These are phyloP conservation scores for Trichonephila clavata DNA, from an alignment of 1,140 invertebrate species.

Conservation along the genomic window DNA sequence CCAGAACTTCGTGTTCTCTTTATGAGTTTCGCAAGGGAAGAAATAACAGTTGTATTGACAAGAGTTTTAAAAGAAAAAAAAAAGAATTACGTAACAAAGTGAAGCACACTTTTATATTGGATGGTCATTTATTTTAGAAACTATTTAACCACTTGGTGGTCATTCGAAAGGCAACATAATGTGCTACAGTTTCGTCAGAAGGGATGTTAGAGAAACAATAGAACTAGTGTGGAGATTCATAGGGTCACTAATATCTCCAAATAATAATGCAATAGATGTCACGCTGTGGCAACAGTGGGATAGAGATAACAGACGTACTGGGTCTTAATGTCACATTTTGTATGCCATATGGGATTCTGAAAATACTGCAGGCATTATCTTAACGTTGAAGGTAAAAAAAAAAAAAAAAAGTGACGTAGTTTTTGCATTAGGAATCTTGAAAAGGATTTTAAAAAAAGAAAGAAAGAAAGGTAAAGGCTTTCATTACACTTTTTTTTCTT, in stretches of 20 bases:
- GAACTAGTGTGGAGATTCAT: neutral
- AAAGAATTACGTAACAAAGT: neutral
- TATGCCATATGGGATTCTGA: no score
- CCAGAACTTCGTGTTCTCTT: constrained; percentile 5
- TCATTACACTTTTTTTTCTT: no score
- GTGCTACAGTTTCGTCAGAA: neutral
- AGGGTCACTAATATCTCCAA: neutral
- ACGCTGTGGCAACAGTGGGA: neutral
- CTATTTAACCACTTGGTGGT: neutral
- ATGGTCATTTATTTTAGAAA: neutral
- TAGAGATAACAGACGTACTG: neutral
- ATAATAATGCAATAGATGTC: neutral
- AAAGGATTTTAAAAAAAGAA: no score
- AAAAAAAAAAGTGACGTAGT: no score
- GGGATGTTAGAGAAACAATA: neutral
- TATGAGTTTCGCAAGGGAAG: neutral
- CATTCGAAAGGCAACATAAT: neutral
- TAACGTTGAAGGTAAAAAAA: no score
- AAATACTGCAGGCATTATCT: no score
- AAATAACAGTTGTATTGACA: neutral
- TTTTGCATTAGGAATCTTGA: no score
- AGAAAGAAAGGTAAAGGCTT: no score
- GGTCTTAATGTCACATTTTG: no score
- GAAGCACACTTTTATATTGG: neutral
- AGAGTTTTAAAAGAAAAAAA: neutral